A percentile compares a stretch with the other conserved stretches of the same genome.
Evolutionary conservation across 2,797 vertebrate genomes (phyloP).

Genomic region (Notolabrus celidotus): DNA sequence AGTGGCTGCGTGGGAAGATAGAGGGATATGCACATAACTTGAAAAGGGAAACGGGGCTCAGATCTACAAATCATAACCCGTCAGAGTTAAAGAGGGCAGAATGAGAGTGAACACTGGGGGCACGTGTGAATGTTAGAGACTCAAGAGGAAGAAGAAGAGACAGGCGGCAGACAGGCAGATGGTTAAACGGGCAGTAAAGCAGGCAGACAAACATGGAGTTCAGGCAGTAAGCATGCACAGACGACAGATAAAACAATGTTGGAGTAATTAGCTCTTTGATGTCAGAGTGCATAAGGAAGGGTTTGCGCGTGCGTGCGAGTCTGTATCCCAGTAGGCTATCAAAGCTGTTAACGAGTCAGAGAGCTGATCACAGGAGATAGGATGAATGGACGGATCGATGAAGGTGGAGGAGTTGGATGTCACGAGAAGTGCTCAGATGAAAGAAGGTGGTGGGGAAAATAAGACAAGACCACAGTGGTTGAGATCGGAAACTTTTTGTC

Average conservation of each 20-base stretch:
- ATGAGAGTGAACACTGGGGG: constrained; percentile 16
- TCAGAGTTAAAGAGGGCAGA: constrained; percentile 27
- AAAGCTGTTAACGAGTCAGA: constrained; percentile 57
- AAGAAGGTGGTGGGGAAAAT: constrained; percentile 23
- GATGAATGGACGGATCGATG: constrained; percentile 59
- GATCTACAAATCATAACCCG: constrained; percentile 44
- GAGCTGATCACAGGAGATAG: constrained; percentile 67
- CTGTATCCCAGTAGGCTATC: constrained; percentile 29
- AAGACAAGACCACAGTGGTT: constrained; percentile 3
- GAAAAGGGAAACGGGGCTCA: constrained; percentile 45
- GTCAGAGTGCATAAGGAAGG: constrained; percentile 16
- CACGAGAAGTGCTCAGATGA: constrained; percentile 47
- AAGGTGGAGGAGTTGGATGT: constrained; percentile 43
- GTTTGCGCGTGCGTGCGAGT: background rate
- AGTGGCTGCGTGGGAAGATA: constrained; percentile 53
- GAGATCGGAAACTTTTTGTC: constrained; percentile 55
- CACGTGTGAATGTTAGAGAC: constrained; percentile 33
- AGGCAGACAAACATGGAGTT: constrained; percentile 37
- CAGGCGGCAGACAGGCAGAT: constrained; percentile 47
- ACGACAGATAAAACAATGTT: constrained; percentile 27
- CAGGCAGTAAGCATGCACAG: constrained; percentile 11
- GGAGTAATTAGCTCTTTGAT: constrained; percentile 56
- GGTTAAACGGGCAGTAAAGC: constrained; percentile 53
- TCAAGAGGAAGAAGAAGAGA: constrained; percentile 40
- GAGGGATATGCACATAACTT: constrained; percentile 41